These are phyloP conservation scores for Heterohyrax brucei DNA, from an alignment of 2,797 vertebrate genomes.

Conservation along the genomic window DNA sequence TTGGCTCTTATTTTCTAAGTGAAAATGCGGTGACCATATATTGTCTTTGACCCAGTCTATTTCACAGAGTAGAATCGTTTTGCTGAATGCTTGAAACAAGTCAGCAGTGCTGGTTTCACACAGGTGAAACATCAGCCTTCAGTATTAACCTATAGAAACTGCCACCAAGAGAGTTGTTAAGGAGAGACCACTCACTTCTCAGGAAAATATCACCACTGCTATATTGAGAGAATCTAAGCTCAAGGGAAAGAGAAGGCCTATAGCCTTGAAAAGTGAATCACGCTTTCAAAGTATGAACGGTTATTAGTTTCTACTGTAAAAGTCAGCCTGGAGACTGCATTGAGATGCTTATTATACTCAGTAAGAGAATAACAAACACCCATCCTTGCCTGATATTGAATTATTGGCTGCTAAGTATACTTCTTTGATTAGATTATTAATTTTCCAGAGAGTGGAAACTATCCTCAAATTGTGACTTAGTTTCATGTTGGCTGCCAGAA, in stretches of 20 bases:
- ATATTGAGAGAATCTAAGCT: background rate
- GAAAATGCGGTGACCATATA: background rate
- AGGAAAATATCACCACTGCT: background rate
- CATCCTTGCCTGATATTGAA: constrained; percentile 71
- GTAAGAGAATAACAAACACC: constrained; percentile 74
- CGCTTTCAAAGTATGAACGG: constrained; percentile 53
- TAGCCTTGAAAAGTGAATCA: constrained; percentile 60
- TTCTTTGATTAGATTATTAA: constrained; percentile 75
- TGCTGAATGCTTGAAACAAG: background rate
- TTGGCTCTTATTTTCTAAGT: background rate
- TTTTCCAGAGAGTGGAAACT: constrained; percentile 70
- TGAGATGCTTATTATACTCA: constrained; percentile 64
- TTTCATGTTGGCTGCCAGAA: constrained; percentile 52
- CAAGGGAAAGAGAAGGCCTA: background rate
- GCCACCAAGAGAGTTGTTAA: background rate
- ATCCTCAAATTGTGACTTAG: constrained; percentile 60
- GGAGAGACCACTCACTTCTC: background rate
- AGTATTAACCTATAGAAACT: background rate
- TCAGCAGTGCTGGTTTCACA: background rate
- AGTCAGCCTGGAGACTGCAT: constrained; percentile 57
- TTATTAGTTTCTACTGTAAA: constrained; percentile 46
- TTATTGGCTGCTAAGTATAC: constrained; percentile 68
- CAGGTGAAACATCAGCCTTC: background rate
- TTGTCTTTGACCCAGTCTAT: background rate
- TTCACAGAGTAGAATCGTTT: background rate